Percentiles rank a stretch among this genome's conserved stretches.
These are phyloP conservation scores for Aleiodes leptofemur DNA, from an alignment of 2,888 invertebrate species.

Conservation along the genomic window DNA sequence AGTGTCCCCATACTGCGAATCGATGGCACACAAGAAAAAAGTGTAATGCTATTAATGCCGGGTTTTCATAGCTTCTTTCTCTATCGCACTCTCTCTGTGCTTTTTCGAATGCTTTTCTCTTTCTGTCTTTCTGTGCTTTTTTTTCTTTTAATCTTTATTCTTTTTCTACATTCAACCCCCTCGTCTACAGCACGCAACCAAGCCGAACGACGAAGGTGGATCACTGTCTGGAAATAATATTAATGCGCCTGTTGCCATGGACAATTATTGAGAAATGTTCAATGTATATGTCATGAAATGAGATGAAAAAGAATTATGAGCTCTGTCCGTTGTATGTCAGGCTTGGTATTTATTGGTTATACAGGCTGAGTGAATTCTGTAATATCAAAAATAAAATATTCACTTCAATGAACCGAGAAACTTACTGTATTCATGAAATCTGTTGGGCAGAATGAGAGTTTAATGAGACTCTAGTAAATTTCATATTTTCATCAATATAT, in stretches of 20 bases:
- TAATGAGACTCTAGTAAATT: no score
- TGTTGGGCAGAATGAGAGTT: no score
- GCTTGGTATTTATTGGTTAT: background rate
- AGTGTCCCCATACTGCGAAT: constrained; percentile 26
- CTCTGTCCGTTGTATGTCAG: background rate
- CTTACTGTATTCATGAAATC: no score
- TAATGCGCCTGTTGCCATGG: constrained; percentile 34
- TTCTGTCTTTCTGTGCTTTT: constrained; percentile 34
- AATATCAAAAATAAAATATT: no score
- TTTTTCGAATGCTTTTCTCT: constrained; percentile 17
- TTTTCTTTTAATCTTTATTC: constrained; percentile 11
- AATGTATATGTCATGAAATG: constrained; percentile 23
- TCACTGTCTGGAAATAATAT: constrained; percentile 42
- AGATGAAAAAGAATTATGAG: constrained; percentile 19
- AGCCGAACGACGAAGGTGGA: constrained; percentile 17
- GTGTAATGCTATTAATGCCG: constrained; percentile 54
- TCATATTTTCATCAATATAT: no score
- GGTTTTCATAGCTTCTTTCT: constrained; percentile 37
- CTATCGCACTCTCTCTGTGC: constrained; percentile 22
- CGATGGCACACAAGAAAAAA: constrained; percentile 45
- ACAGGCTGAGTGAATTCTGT: background rate
- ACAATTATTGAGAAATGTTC: constrained; percentile 44
- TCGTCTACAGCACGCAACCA: constrained; percentile 38
- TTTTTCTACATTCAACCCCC: constrained; percentile 36
- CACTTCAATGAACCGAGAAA: no score